Conservation (phyloP, 2,888 invertebrate species). For the Diarsia rubi region DNA sequence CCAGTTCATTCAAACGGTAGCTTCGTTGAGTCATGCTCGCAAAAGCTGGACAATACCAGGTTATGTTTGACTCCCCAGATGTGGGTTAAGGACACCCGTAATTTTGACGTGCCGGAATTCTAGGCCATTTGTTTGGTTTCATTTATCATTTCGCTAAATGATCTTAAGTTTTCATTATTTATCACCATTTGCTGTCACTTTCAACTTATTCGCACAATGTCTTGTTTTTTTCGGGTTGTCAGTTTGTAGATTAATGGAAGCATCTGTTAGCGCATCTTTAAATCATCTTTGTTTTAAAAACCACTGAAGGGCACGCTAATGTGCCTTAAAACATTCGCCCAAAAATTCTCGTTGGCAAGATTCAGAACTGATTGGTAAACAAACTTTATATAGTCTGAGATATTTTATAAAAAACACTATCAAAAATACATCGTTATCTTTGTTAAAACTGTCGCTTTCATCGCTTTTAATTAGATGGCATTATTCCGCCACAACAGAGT, state of each 20-base stretch:
- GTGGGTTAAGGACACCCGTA: conserved; percentile 70
- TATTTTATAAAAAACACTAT: conserved; percentile 28
- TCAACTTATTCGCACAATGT: conserved; percentile 33
- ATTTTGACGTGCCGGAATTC: conserved; percentile 59
- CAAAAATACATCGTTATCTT: conserved; percentile 39
- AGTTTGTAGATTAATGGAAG: conserved; percentile 55
- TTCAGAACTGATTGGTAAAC: conserved; percentile 11
- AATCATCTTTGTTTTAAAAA: conserved; percentile 39
- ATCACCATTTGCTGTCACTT: conserved; percentile 50
- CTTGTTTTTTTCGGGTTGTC: conserved; percentile 51
- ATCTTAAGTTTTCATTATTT: conserved; percentile 61
- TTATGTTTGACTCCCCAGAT: conserved; percentile 59
- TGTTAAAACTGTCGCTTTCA: conserved; percentile 51
- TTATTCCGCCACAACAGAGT: conserved; percentile 46
- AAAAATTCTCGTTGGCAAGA: background rate
- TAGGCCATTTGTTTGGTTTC: conserved; percentile 61
- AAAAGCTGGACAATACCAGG: conserved; percentile 68
- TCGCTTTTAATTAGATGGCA: conserved; percentile 64
- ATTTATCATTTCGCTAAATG: conserved; percentile 68
- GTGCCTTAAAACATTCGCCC: conserved; percentile 25
- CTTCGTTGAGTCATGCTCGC: conserved; percentile 63
- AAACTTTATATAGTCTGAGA: conserved; percentile 6
- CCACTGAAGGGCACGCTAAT: conserved; percentile 26
- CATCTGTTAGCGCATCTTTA: conserved; percentile 36
- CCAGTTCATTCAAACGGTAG: conserved; percentile 65